Conservation (phyloP, 2,113 vertebrate species). For the Bagarius yarrelli region DNA sequence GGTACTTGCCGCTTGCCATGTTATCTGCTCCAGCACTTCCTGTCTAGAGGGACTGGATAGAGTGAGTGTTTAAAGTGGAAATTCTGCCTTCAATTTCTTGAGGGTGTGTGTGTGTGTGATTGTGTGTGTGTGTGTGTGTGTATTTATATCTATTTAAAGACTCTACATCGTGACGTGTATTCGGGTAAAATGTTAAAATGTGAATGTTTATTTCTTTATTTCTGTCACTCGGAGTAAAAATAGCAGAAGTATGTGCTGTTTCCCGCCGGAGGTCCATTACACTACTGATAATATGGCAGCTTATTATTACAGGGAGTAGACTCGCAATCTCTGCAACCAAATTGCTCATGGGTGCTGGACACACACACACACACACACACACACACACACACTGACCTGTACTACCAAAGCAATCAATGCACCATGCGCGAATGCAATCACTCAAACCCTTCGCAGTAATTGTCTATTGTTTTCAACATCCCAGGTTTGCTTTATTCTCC, state of each 20-base stretch:
- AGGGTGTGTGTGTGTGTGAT: too few species aligned
- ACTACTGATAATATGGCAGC: conserved; percentile 46
- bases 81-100: not conserved
- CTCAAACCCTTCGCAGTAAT: not conserved
- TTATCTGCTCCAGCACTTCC: conserved; percentile 38
- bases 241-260: conserved; percentile 13
- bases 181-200: conserved; percentile 2
- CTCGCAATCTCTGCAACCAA: conserved; percentile 15
- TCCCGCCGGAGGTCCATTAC: conserved; percentile 33
- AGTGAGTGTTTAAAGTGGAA: conserved; percentile 23
- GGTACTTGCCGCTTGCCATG: conserved; percentile 26
- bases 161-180: conserved; percentile 2
- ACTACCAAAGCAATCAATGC: conserved; percentile 9
- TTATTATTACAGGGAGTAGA: conserved; percentile 42
- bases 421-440: not conserved
- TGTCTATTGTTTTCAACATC: not conserved
- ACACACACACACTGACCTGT: not conserved
- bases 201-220: conserved; percentile 8
- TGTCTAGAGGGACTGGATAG: conserved; percentile 31
- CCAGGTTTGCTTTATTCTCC: not conserved
- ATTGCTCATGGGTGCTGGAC: conserved; percentile 17
- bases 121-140: not conserved
- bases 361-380: conserved; percentile 20
- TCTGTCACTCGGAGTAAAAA: conserved; percentile 31
- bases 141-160: conserved; percentile 23